Conservation (phyloP, 2,888 invertebrate genomes). For the Phaonia tiefii region DNA sequence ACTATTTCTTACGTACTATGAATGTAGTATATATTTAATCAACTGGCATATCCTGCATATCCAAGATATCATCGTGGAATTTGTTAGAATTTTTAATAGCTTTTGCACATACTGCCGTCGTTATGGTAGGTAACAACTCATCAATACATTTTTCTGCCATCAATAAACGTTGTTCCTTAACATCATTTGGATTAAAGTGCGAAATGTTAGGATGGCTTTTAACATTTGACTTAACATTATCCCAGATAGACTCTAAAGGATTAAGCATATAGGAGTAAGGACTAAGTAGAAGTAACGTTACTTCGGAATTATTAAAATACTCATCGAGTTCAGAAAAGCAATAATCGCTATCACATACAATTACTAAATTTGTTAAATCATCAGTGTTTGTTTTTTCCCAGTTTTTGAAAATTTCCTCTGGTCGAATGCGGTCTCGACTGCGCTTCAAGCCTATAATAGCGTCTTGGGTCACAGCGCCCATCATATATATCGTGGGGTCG, state of each 20-base stretch:
- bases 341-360: conserved; percentile 65
- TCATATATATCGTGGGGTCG: conserved; percentile 57
- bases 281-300: conserved; percentile 60
- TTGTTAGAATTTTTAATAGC: conserved; percentile 55
- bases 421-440: conserved; percentile 51
- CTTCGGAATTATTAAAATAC: conserved; percentile 65
- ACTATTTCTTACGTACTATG: not conserved
- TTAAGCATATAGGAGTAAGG: conserved; percentile 63
- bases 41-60: conserved; percentile 58
- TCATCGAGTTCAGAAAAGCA: conserved; percentile 63
- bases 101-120: conserved; percentile 41
- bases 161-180: conserved; percentile 54
- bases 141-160: conserved; percentile 58
- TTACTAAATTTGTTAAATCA: conserved; percentile 57
- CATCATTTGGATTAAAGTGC: conserved; percentile 32
- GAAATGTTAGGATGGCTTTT: conserved; percentile 39
- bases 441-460: conserved; percentile 50
- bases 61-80: conserved; percentile 50
- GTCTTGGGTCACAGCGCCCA: conserved; percentile 56
- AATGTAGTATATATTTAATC: conserved; percentile 29
- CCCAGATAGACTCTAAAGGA: conserved; percentile 62
- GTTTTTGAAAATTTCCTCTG: conserved; percentile 53
- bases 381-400: conserved; percentile 17
- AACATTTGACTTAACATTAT: conserved; percentile 54
- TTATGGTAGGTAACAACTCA: conserved; percentile 45